Evolutionary conservation across 2,888 invertebrate species (phyloP), one percentile per base, ranked within the genome.

Genomic region (Isotomurus palustris): DNA sequence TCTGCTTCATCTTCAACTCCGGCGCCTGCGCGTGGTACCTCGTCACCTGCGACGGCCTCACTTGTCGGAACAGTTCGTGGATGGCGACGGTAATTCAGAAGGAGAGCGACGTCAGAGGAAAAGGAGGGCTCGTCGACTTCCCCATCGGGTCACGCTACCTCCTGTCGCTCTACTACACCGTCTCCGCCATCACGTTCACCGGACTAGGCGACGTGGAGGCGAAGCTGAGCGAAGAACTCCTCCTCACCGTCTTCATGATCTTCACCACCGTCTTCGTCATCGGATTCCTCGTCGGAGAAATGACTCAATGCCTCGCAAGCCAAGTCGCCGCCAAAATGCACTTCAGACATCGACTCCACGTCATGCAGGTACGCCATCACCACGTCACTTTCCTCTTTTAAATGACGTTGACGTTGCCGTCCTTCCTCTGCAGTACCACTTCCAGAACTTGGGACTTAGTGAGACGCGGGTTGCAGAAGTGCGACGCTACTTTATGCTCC

Each of bases 1-100:
- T 69, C n/a, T 66, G 65, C 43, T 69, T 69, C 41, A 64, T 66
- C 3, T 69, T 69, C 29, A 67, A 69, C 40, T 69, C 67, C 44
- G 64, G 67, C 55, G 67, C 69, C 14, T 69, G 69, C 56, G 56
- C 61, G 1, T 69, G 67, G 66, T 69, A 69, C 40, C 44, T 69
- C 4, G 57, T 63, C 14, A 64, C 69, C 14, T 69, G 69, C 38
- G 56, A 58, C 10, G 64, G 60, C 27, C 28, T 32, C 5, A 6
- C 14, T 8, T 66, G 65, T 25, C 47, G 47, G 10, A 48, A 24
- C 14, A 54, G 58, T 1, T 60, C 62, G 2, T 66, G 65, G 65
- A 60, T 65, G 54, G 32, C 53, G 24, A 44, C 56, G 24, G 43
- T 55, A 4, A 14, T 62, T 10, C 44, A 49, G 28, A 25, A 54